Percentiles rank a stretch among this genome's conserved stretches.
These are phyloP conservation scores for Tenodera sinensis DNA, from an alignment of 2,888 invertebrate species.

Conservation along the genomic window DNA sequence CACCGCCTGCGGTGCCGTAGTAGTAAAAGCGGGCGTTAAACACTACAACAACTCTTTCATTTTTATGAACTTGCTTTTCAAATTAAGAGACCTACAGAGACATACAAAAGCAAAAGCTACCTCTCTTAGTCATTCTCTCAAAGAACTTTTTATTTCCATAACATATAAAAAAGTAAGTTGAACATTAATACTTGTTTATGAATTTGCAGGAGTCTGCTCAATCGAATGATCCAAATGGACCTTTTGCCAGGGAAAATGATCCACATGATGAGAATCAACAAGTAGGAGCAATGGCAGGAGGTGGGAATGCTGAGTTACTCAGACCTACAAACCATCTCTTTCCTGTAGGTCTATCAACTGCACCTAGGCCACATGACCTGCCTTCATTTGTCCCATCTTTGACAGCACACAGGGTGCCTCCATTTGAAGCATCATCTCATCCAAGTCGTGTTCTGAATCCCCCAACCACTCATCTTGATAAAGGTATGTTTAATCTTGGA, in stretches of 20 bases:
- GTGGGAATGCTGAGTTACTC: constrained; percentile 55
- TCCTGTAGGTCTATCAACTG: constrained; percentile 47
- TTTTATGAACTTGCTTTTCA: not conserved
- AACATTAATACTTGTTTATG: not conserved
- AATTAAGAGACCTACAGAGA: not conserved
- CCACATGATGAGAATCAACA: constrained; percentile 76
- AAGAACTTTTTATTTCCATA: not conserved
- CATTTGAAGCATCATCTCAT: constrained; percentile 29
- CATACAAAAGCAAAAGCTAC: not conserved
- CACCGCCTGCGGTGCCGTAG: too few relatives aligned
- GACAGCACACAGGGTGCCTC: constrained; percentile 25
- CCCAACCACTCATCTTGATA: constrained; percentile 59
- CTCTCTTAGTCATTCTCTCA: not conserved
- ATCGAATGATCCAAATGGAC: constrained; percentile 98
- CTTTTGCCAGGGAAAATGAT: constrained; percentile 98
- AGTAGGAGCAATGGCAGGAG: constrained; percentile 53
- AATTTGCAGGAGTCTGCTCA: constrained; percentile 80
- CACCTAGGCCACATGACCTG: constrained; percentile 34
- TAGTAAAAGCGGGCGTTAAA: too few relatives aligned
- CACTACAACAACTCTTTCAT: too few relatives aligned
- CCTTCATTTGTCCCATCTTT: constrained; percentile 26
- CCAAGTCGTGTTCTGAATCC: constrained; percentile 27
- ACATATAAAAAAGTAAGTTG: too few relatives aligned
- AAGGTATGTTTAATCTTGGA: not conserved
- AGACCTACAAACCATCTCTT: constrained; percentile 68